These are phyloP conservation scores for Apostichopus japonicus DNA, from an alignment of 35 echinoderm and acorn worm species.

Conservation along the genomic window DNA sequence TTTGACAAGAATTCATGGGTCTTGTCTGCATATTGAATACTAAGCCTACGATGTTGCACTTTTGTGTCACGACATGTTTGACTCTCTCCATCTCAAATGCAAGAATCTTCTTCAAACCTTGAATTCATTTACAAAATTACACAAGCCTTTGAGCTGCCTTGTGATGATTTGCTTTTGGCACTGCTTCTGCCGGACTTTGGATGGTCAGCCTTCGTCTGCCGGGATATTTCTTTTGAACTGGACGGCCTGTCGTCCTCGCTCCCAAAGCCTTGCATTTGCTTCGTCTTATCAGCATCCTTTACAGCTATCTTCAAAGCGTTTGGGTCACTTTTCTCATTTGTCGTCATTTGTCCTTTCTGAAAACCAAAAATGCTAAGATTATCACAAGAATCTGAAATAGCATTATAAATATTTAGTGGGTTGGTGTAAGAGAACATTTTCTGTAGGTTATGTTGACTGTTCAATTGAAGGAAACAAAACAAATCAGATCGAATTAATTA, in stretches of 20 bases:
- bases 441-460: too few relatives aligned
- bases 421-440: too few relatives aligned
- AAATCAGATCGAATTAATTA: too few relatives aligned
- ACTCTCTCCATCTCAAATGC: too few relatives aligned
- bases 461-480: too few relatives aligned
- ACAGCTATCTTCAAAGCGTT: conserved; percentile 91
- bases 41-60: too few relatives aligned
- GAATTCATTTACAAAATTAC: conserved; percentile 3
- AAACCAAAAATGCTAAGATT: background rate
- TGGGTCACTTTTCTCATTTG: conserved; percentile 89
- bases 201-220: background rate
- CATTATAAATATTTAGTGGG: too few relatives aligned
- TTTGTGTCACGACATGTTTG: too few relatives aligned
- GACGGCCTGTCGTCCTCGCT: background rate
- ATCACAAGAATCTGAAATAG: background rate
- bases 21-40: too few relatives aligned
- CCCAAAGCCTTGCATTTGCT: conserved; percentile 38
- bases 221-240: conserved; percentile 42
- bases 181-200: conserved; percentile 28
- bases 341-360: conserved; percentile 86
- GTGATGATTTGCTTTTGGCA: background rate
- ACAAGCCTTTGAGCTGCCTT: conserved; percentile 46
- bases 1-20: too few relatives aligned
- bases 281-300: conserved; percentile 81
- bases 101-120: too few relatives aligned